Conservation (phyloP, 2,888 invertebrate species). For the Dynastes grantii region DNA sequence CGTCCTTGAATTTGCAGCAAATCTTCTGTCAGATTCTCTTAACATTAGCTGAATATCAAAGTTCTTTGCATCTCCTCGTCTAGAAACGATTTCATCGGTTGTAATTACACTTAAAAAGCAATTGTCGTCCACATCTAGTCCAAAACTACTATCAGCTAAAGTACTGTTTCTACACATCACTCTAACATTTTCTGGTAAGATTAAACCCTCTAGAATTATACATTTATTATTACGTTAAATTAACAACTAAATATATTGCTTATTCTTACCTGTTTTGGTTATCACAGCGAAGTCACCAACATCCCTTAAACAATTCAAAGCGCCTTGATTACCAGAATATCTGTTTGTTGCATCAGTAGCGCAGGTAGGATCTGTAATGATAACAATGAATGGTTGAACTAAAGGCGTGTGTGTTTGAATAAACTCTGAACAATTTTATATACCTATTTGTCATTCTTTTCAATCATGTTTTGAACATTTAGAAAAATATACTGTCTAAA, state of each 20-base stretch:
- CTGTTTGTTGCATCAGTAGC: conserved; percentile 72
- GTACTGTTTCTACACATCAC: conserved; percentile 77
- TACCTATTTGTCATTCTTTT: too few species aligned
- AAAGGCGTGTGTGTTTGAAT: too few species aligned
- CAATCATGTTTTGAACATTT: too few species aligned
- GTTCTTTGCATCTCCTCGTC: conserved; percentile 65
- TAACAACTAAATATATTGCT: not conserved
- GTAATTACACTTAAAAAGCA: conserved; percentile 76
- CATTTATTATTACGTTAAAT: not conserved
- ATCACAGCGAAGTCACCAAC: conserved; percentile 76
- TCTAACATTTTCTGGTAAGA: conserved; percentile 66
- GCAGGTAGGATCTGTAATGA: conserved; percentile 67
- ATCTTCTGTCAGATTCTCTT: conserved; percentile 62
- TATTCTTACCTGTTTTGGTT: conserved; percentile 60
- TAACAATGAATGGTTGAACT: not conserved
- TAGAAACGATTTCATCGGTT: conserved; percentile 76
- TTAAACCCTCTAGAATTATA: conserved; percentile 29
- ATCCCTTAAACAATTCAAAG: conserved; percentile 74
- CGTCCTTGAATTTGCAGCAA: conserved; percentile 67
- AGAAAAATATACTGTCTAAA: too few species aligned
- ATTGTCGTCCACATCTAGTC: conserved; percentile 72
- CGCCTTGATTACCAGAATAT: conserved; percentile 77
- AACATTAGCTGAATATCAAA: conserved; percentile 61
- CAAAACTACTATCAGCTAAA: conserved; percentile 69
- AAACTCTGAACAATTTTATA: too few species aligned